Evolutionary conservation across 2,113 vertebrate species (phyloP).

Genomic region (Hippocampus guttulatus): DNA sequence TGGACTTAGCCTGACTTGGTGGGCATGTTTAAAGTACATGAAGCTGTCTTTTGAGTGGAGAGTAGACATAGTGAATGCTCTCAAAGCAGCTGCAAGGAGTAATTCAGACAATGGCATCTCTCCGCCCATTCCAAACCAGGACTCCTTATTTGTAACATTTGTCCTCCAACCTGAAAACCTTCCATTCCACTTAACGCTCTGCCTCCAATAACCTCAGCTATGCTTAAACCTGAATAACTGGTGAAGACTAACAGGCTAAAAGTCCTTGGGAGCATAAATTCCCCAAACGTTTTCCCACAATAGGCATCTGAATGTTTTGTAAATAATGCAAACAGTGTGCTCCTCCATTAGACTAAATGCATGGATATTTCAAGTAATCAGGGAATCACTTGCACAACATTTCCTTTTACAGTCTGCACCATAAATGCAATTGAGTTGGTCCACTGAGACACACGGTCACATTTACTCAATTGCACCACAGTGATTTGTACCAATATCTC

Average conservation of each 20-base stretch:
- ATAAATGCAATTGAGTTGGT: constrained; percentile 1
- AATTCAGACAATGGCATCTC: neutral
- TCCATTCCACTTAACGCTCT: neutral
- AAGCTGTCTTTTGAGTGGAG: neutral
- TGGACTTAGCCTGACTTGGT: neutral
- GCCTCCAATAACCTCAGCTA: constrained; percentile 18
- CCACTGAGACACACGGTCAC: neutral
- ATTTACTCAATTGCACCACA: neutral
- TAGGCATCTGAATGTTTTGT: neutral
- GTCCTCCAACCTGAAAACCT: constrained; percentile 7
- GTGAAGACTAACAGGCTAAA: constrained; percentile 21
- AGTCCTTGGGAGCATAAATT: constrained; percentile 7
- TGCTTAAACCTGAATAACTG: constrained; percentile 24
- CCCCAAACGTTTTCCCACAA: neutral
- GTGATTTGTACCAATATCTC: neutral
- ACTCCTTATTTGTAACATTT: neutral
- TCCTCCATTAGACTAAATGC: neutral
- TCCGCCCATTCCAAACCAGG: neutral
- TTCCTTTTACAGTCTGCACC: neutral
- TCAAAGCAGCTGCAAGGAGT: constrained; percentile 2
- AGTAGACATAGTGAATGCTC: neutral
- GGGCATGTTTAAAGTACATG: neutral
- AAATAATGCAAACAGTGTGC: neutral
- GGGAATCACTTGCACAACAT: neutral
- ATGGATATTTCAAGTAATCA: neutral